Base-by-base conservation (phyloP, 1,140 invertebrate genomes). In the Drosophila nigromelanica region DNA sequence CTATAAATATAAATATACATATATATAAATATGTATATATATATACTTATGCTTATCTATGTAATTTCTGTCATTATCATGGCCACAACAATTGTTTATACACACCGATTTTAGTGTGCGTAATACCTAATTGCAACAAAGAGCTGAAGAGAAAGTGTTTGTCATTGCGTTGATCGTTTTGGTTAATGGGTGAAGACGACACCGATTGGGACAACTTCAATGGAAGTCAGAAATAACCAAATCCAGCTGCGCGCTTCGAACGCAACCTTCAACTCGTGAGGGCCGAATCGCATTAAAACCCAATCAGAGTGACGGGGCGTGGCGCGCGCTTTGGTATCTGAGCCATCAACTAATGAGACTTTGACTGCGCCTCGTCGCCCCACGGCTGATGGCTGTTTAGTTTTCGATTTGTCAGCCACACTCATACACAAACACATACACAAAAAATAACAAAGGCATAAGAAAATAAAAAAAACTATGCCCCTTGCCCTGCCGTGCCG, bases 331-430 rank as follows among this genome's bases (percentile, higher is more conserved):
- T 55, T 47, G 56, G 47, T 79, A 87, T 82, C 78, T 54, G 73
- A 78, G 71, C 76, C 82, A 78, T 87, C 82, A 73, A 78, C 82
- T 87, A 87, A 87, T 87, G 82, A 87, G 82, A 82, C 82, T 87
- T 87, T 87, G 82, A 87, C 82, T 82, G 82, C 82, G 72, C 40
- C 40, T 6, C 43, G 27, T 39, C 14, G 39, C 10, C 30, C 8
- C 48, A 33, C 11, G 30, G 5, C 63, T 73, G 64, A 69, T 69
- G 71, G 71, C 64, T 69, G 56, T 77, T 86, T 79, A 89, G 83
- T 87, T 87, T 87, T 87, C 82, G 82, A 87, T 87, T 87, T 87
- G 73, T 48, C 70, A 47, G 76, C 62, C 52, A 75, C 62, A 70
- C 43, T 30, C 14, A 60, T 10, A 37, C 45, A 35, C 27, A 35